A percentile compares a stretch with the other conserved stretches of the same genome.
phyloP scores from a whole-genome alignment of 1,140 invertebrate species.

The Andrena cerasifolii region DNA sequence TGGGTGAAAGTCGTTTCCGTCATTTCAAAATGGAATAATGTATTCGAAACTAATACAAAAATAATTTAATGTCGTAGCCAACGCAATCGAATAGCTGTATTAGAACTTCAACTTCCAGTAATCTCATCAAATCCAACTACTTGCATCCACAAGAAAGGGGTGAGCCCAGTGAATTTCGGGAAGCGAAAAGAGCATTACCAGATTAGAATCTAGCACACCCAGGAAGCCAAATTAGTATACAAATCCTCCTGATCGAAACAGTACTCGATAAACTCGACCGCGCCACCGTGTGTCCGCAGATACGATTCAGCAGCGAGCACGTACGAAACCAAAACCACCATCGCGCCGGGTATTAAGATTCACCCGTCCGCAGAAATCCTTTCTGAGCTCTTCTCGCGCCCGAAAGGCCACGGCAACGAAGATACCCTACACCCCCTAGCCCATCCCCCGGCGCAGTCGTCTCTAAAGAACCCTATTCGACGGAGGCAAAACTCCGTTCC shows the following conservation, averaged over 20 bases:
- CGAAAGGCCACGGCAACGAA: conserved; percentile 27
- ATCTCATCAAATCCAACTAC: too few species aligned
- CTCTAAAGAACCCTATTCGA: conserved; percentile 49
- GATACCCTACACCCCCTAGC: conserved; percentile 11
- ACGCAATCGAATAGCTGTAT: too few species aligned
- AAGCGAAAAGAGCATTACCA: neutral
- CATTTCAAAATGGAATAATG: too few species aligned
- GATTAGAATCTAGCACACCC: neutral
- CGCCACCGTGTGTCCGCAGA: neutral
- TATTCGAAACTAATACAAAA: too few species aligned
- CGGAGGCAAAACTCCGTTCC: conserved; percentile 37
- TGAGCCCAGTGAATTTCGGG: neutral
- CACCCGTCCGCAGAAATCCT: conserved; percentile 14
- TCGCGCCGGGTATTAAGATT: conserved; percentile 22
- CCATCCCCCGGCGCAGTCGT: conserved; percentile 20
- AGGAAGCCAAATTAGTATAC: neutral
- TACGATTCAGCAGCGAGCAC: neutral
- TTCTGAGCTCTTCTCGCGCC: conserved; percentile 18
- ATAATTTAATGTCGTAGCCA: too few species aligned
- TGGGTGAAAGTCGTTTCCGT: too few species aligned
- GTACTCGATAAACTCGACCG: conserved; percentile 2
- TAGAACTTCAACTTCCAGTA: too few species aligned
- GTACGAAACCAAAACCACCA: neutral
- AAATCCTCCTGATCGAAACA: conserved; percentile 1
- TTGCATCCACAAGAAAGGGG: neutral